Evolutionary conservation across 2,113 vertebrate species (phyloP), one percentile per base, ranked within the genome.

Genomic region (Diadophis punctatus): DNA sequence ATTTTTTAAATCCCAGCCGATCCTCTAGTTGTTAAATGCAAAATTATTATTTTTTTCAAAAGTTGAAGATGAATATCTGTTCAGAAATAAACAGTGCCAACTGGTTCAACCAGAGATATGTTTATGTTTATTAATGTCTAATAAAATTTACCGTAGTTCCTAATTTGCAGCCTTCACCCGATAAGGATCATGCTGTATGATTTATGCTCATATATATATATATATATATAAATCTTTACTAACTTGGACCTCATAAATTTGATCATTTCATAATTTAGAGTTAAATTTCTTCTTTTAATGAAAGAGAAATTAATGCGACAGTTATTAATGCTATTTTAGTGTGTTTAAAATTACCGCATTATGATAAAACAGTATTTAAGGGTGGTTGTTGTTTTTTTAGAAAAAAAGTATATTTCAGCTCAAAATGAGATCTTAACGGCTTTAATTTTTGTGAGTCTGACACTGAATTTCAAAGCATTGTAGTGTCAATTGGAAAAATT

Each of bases 241-340:
- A 96, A 97, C 96, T 96, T 94, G 89, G 63, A 94, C 58, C 68
- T 91, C 92, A 27, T 97, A 96, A 97, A 97, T 97, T 94, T 95
- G 91, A 95, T 95, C 95, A 95, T 94, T 95, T 96, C 95, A 95
- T 96, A 96, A 97, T 96, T 95, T 96, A 96, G 92, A 95, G 91
- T 91, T 96, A 94, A 94, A 95, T 94, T 91, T 95, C 95, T 96
- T 95, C 94, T 96, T 95, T 95, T 95, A 96, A 96, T 96, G 95
- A 97, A 97, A 96, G 88, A 58, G 96, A 88, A 94, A 91, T 95
- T 95, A 96, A 95, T 95, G 27, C 93, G 94, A 96, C 96, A 94
- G 95, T 96, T 96, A 97, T 96, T 96, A 95, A 97, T 95, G 91
- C 96, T 97, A 95, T 97, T 97, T 96, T 96, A 95, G 96, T 95